These are phyloP conservation scores for Cyrtodaria siliqua DNA, from an alignment of 2,888 invertebrate genomes.

Conservation along the genomic window DNA sequence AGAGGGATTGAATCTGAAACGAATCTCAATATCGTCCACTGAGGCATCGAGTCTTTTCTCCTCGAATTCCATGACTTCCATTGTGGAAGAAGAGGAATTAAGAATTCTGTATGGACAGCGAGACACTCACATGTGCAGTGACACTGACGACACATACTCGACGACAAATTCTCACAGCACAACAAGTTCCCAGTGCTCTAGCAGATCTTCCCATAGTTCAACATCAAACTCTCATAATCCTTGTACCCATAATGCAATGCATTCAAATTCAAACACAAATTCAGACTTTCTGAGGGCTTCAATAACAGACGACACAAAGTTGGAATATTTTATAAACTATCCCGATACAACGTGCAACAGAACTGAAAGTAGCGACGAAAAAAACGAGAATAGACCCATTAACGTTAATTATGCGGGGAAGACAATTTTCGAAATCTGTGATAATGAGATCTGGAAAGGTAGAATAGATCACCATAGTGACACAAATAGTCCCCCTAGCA, in stretches of 20 bases:
- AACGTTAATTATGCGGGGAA: conserved; percentile 39
- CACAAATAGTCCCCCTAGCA: conserved; percentile 16
- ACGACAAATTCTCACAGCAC: conserved; percentile 52
- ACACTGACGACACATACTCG: conserved; percentile 59
- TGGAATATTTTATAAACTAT: conserved; percentile 36
- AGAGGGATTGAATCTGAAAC: conserved; percentile 64
- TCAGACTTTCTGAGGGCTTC: conserved; percentile 43
- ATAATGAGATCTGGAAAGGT: conserved; percentile 67
- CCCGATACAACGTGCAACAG: not conserved
- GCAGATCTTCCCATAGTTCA: conserved; percentile 50
- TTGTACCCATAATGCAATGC: conserved; percentile 39
- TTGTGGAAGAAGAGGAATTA: conserved; percentile 65
- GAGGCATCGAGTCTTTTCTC: conserved; percentile 70
- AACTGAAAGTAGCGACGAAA: not conserved
- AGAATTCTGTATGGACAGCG: conserved; percentile 43
- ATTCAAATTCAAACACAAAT: conserved; percentile 32
- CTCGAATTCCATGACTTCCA: conserved; percentile 70
- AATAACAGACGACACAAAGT: conserved; percentile 63
- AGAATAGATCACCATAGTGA: conserved; percentile 34
- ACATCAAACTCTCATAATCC: conserved; percentile 10
- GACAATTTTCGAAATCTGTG: conserved; percentile 63
- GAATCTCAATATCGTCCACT: conserved; percentile 70
- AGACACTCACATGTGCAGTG: conserved; percentile 60
- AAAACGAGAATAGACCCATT: conserved; percentile 24
- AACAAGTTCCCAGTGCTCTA: conserved; percentile 55